Evolutionary conservation across 2,113 vertebrate genomes (phyloP).

Genomic region (Myocastor coypus): DNA sequence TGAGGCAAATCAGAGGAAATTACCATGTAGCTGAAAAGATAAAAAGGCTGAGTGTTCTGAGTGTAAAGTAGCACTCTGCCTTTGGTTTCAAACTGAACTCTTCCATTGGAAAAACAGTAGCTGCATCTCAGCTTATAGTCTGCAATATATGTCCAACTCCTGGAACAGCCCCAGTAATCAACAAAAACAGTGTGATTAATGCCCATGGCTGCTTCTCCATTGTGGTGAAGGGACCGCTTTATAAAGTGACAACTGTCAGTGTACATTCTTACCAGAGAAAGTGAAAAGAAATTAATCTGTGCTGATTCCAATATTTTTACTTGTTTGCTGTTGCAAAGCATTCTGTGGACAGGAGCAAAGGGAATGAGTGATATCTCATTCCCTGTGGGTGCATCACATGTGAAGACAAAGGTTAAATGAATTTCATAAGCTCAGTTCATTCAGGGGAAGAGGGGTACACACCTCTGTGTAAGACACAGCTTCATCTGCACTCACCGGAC

Average conservation of each 20-base stretch:
- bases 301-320: conserved; percentile 78
- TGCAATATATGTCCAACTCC: neutral
- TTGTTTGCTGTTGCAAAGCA: conserved; percentile 80
- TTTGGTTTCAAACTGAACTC: conserved; percentile 71
- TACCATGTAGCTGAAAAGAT: neutral
- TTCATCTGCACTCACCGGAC: conserved; percentile 38
- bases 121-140: neutral
- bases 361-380: conserved; percentile 66
- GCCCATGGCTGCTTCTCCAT: conserved; percentile 51
- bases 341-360: conserved; percentile 70
- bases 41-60: neutral
- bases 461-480: neutral
- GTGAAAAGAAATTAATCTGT: conserved; percentile 80
- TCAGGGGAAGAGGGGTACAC: neutral
- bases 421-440: conserved; percentile 73
- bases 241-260: conserved; percentile 81
- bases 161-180: neutral
- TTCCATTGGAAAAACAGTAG: conserved; percentile 52
- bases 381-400: conserved; percentile 67
- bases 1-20: conserved; percentile 14
- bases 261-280: conserved; percentile 68
- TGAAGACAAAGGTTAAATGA: conserved; percentile 83
- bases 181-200: conserved; percentile 72
- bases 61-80: neutral
- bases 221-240: conserved; percentile 71